Percentiles rank a stretch among this genome's conserved stretches.
Conservation (phyloP, 1,140 invertebrate species). For the Pseudoatta argentina region DNA sequence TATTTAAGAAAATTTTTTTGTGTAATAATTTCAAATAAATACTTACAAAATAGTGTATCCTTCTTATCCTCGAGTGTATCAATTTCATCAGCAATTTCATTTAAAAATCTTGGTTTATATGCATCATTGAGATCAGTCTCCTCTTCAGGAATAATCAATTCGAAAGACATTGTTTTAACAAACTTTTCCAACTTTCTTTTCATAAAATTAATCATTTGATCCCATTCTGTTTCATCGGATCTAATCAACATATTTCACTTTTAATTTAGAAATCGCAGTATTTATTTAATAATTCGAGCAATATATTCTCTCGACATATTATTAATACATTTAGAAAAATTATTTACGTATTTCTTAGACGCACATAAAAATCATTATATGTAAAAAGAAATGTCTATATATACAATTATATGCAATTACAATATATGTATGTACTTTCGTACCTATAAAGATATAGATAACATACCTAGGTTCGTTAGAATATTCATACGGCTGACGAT, state of each 20-base stretch:
- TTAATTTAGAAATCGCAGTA: background rate
- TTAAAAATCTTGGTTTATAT: conserved; percentile 92
- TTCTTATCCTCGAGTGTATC: conserved; percentile 93
- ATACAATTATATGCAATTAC: no score
- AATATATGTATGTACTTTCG: no score
- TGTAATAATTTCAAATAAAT: conserved; percentile 1
- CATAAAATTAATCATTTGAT: conserved; percentile 91
- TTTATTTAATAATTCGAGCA: conserved; percentile 12
- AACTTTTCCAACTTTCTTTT: conserved; percentile 89
- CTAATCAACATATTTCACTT: conserved; percentile 67
- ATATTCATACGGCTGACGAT: conserved; percentile 88
- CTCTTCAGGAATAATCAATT: conserved; percentile 90
- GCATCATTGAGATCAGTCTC: conserved; percentile 89
- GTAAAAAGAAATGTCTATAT: background rate
- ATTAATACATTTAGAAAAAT: background rate
- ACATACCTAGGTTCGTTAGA: conserved; percentile 88
- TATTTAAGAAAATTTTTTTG: background rate
- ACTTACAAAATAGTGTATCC: conserved; percentile 92
- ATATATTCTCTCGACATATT: background rate
- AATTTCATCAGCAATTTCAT: conserved; percentile 93
- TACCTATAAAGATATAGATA: background rate
- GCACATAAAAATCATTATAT: background rate
- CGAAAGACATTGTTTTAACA: conserved; percentile 91
- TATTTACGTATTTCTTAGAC: background rate
- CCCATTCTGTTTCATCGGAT: conserved; percentile 92